Evolutionary conservation across 2,888 invertebrate species (phyloP), one percentile per base, ranked within the genome.

Genomic region (Catotricha subobsoleta): DNA sequence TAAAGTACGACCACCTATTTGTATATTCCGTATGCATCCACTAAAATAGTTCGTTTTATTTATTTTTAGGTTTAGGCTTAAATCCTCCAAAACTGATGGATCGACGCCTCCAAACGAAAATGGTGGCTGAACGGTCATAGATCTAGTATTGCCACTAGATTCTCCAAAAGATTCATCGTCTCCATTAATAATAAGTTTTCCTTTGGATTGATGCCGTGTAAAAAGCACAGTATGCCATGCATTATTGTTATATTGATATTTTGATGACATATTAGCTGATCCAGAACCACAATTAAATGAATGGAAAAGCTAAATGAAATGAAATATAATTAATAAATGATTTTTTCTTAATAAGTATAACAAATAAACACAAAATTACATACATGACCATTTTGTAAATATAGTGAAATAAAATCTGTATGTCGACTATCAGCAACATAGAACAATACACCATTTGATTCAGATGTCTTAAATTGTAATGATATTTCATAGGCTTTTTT

Each of bases 51-150:
- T 67, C 50, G 51, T 53, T 7, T 48, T 48, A 1, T 43, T 45
- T 1, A 54, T 44, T 3, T 52, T 48, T 1, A 62, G 53, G 45
- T 58, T 58, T 1, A 51, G 49, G 29, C 52, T 52, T 2, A 72
- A 67, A 23, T 60, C 61, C 3, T 65, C 58, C 2, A 69, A 66
- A 12, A 68, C 62, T 10, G 48, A 51, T 25, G 48, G 52, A n/a
- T 50, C 52, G n/a, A 88, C 58, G 0, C 91, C 91, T 18, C 94
- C 92, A 39, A 90, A 68, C 58, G 74, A 88, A 54, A 78, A 76
- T 0, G 88, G 88, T 28, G 75, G 64, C 10, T 65, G 60, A 2
- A 87, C 67, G 39, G 74, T 69, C 3, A 81, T 67, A 1, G 67
- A 66, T 12, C 64, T 59, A 9, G 62, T 42, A 27, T 57, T 51